Evolutionary conservation across 1,140 invertebrate genomes (phyloP).

Genomic region (Bombyx mandarina): DNA sequence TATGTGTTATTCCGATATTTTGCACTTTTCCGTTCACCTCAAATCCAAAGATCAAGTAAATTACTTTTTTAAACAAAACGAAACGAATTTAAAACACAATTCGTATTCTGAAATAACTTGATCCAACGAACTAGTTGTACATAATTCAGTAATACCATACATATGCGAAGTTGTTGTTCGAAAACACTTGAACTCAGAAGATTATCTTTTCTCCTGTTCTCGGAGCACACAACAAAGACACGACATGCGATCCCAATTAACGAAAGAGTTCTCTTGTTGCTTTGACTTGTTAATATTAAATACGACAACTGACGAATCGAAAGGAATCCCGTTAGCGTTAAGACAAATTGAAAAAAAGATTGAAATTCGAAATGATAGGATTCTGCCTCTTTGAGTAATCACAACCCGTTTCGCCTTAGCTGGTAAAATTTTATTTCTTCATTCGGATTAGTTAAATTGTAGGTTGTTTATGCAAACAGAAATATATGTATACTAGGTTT

Average conservation of each 20-base stretch:
- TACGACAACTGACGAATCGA: constrained; percentile 18
- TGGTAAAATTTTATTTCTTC: constrained; percentile 42
- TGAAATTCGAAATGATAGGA: constrained; percentile 44
- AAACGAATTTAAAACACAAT: no score
- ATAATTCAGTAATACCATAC: no score
- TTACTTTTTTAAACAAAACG: no score
- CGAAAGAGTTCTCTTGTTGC: neutral
- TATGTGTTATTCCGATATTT: no score
- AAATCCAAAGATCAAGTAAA: no score
- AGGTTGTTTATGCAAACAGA: constrained; percentile 13
- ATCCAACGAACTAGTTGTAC: no score
- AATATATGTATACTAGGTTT: constrained; percentile 1
- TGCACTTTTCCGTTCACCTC: no score
- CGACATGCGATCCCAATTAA: constrained; percentile 3
- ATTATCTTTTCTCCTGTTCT: no score
- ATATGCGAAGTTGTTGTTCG: no score
- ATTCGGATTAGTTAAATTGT: constrained; percentile 46
- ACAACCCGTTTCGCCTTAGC: constrained; percentile 35
- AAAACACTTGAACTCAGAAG: no score
- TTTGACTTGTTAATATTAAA: neutral
- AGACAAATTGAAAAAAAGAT: constrained; percentile 48
- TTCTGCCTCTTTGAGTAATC: constrained; percentile 56
- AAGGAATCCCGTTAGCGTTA: constrained; percentile 48
- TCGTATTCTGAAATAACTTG: no score
- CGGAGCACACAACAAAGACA: neutral